phyloP scores from a whole-genome alignment of 30 jellyfish, hydroid and myxozoan species.

The Sanderia malayensis region DNA sequence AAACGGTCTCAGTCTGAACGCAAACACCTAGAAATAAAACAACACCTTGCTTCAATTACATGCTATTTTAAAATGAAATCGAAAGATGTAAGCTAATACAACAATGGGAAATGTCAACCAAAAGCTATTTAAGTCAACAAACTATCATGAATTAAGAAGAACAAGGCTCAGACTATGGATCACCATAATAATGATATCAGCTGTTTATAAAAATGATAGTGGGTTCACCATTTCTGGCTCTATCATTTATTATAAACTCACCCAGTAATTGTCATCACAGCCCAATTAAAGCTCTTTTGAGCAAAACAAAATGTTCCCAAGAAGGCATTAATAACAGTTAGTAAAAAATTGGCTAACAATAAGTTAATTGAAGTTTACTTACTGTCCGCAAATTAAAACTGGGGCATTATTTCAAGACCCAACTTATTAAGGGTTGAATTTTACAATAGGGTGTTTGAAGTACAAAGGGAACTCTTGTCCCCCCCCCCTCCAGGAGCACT shows the following conservation, averaged over 20 bases:
- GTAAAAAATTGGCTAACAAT: too few relatives aligned
- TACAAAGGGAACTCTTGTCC: too few relatives aligned
- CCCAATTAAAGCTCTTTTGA: slow-evolving; percentile 8
- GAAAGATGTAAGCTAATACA: too few relatives aligned
- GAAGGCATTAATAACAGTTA: background rate
- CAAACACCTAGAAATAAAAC: slow-evolving; percentile 89
- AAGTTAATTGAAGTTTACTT: too few relatives aligned
- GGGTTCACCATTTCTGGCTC: slow-evolving; percentile 58
- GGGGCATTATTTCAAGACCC: too few relatives aligned
- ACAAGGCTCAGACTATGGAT: background rate
- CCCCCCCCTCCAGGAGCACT: too few relatives aligned
- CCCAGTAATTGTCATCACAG: slow-evolving; percentile 5
- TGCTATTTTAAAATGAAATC: too few relatives aligned
- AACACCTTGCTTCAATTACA: too few relatives aligned
- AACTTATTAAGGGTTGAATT: too few relatives aligned
- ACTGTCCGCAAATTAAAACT: too few relatives aligned
- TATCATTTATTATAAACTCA: slow-evolving; percentile 14
- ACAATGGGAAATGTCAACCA: too few relatives aligned
- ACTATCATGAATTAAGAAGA: background rate
- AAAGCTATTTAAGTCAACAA: background rate
- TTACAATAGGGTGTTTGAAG: too few relatives aligned
- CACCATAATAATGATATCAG: slow-evolving; percentile 3
- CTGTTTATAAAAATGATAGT: slow-evolving; percentile 13
- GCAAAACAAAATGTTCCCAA: background rate
- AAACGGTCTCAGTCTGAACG: slow-evolving; percentile 99